Evolutionary conservation across 2,888 invertebrate species (phyloP), one percentile per base, ranked within the genome.

Genomic region (Pherbina coryleti): DNA sequence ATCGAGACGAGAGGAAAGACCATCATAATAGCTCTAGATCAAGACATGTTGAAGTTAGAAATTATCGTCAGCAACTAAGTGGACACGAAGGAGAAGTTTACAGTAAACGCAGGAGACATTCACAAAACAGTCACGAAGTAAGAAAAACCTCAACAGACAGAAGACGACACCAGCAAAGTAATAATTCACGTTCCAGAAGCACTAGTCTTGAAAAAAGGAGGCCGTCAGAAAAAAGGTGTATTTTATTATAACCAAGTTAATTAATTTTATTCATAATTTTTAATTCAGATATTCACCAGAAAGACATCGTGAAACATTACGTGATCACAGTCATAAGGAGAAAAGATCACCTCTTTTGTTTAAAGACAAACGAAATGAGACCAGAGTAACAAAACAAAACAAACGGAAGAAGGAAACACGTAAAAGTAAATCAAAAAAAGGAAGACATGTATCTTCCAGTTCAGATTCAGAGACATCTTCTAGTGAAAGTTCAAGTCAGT

Each of bases 401-500:
- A 14, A 51, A 34, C 19, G 25, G 8, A n/a, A 19, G 19, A 74
- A 62, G 44, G 14, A 69, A 69, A 22, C 37, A 22, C n/a, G 4
- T 49, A 64, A 69, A 14, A 49, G 25, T 17, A 69, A 49, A 49
- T 49, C 22, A 14, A 14, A 55, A 25, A 66, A 25, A 31, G n/a
- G 55, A 11, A 22, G 37, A 28, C 51, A 34, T 34, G 51, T 14
- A 17, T 69, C 64, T 28, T 31, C 66, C 5, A 73, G 9, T 19
- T 49, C 60, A 55, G 72, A 66, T 31, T 79, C 66, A 37, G 75
- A 78, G 0, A 67, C 78, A 5, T 73, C 77, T 2, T 82, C 82
- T 11, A 79, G 81, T 1, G 81, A 79, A 49, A 75, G 73, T 22
- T 76, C 75, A 7, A 78, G 76, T 53, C 66, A 73, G 19, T 66